Conservation (phyloP, 2,888 invertebrate species). For the Ophonus ardosiacus region DNA sequence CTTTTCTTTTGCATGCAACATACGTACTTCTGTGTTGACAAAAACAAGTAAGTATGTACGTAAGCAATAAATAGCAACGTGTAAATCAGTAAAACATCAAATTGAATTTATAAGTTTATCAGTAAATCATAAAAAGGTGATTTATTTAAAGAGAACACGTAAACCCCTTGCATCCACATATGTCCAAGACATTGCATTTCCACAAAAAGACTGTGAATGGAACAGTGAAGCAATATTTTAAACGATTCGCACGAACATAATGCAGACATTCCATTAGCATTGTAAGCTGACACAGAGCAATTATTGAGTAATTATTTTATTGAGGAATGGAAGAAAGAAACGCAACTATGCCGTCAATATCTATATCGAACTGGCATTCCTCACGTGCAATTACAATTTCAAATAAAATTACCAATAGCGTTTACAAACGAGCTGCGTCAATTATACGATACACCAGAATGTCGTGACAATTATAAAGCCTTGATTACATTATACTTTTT, state of each 20-base stretch:
- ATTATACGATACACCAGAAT: slow-evolving; percentile 27
- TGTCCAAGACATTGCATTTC: slow-evolving; percentile 7
- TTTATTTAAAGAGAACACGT: slow-evolving; percentile 30
- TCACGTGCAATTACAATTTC: slow-evolving; percentile 55
- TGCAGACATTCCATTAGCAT: slow-evolving; percentile 55
- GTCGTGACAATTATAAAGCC: slow-evolving; percentile 35
- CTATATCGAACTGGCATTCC: slow-evolving; percentile 58
- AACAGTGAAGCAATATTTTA: slow-evolving; percentile 46
- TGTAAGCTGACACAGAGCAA: slow-evolving; percentile 59
- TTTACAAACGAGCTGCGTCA: slow-evolving; percentile 46
- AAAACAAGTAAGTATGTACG: no score
- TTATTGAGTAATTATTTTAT: slow-evolving; percentile 61
- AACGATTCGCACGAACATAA: slow-evolving; percentile 40
- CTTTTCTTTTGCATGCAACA: no score
- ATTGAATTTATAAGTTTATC: slow-evolving; percentile 1
- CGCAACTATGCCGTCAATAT: slow-evolving; percentile 50
- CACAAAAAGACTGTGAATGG: slow-evolving; percentile 58
- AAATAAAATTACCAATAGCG: slow-evolving; percentile 59
- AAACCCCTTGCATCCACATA: slow-evolving; percentile 11
- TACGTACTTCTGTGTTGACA: no score
- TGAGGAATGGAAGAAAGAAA: slow-evolving; percentile 56
- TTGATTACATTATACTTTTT: no score
- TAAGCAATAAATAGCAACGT: background rate
- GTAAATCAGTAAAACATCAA: slow-evolving; percentile 11
- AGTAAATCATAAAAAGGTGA: slow-evolving; percentile 33